A percentile compares a stretch with the other conserved stretches of the same genome.
These are phyloP conservation scores for Suricata suricatta DNA, from an alignment of 2,113 vertebrate species.

Conservation along the genomic window DNA sequence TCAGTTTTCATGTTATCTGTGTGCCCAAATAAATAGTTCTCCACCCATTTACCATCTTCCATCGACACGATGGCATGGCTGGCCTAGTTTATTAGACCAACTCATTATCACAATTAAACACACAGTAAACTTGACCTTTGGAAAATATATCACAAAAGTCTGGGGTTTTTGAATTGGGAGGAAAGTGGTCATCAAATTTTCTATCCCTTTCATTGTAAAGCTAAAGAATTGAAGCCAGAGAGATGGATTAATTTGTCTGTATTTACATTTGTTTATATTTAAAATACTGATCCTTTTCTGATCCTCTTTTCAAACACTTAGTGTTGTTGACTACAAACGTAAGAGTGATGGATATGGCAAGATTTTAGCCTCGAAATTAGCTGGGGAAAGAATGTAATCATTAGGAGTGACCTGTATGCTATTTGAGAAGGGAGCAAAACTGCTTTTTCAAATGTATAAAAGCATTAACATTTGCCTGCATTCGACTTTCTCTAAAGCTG, in stretches of 20 bases:
- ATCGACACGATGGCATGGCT: neutral
- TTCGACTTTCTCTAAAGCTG: constrained; percentile 47
- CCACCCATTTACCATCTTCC: neutral
- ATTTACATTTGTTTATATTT: constrained; percentile 15
- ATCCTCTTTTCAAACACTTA: neutral
- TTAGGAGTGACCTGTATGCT: constrained; percentile 30
- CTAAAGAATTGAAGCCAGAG: neutral
- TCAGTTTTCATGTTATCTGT: neutral
- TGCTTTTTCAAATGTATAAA: constrained; percentile 47
- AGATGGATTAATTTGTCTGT: constrained; percentile 24
- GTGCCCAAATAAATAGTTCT: neutral
- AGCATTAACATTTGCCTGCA: constrained; percentile 56
- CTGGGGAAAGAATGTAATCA: neutral
- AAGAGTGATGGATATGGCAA: neutral
- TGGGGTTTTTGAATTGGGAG: neutral
- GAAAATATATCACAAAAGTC: neutral
- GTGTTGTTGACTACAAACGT: constrained; percentile 38
- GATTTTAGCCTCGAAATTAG: constrained; percentile 52
- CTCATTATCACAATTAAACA: neutral
- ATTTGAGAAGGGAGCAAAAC: constrained; percentile 50
- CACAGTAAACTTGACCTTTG: neutral
- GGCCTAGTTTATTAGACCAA: neutral
- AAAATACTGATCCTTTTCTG: neutral
- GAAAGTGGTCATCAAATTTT: neutral
- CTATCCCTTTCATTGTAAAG: neutral